Evolutionary conservation across 2,113 vertebrate genomes (phyloP), one percentile per base, ranked within the genome.

Genomic region (Tetrax tetrax): DNA sequence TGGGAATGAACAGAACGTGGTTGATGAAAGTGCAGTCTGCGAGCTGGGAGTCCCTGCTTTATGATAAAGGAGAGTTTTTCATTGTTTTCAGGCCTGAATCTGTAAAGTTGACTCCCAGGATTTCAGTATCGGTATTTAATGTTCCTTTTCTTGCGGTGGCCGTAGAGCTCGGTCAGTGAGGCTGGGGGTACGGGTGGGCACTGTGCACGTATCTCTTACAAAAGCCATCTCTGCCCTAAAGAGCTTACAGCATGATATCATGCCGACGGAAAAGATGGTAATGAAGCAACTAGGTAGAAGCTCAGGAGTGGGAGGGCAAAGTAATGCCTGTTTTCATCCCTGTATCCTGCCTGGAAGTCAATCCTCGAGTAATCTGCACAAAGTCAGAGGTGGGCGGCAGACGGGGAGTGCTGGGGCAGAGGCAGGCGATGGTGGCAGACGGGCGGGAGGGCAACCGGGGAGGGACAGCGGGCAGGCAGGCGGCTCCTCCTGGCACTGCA

Each of bases 241-340:
- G 47, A 65, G 56, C 45, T 87, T 50, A 48, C 27, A 3, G 38
- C 12, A 1, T 17, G 14, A 14, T 17, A n/a, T 47, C 68, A 16
- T 20, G 38, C 14, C 47, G 22, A 22, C 2, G 2, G 59, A 27
- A 48, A 48, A 76, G 18, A 43, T 28, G 66, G 69, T 63, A 54
- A 50, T 65, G 51, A 74, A 72, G 78, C 60, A 69, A 76, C 31
- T 25, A 70, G 72, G 74, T 83, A 56, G 57, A 45, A 83, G 45
- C 68, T 75, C 35, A n/a, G 72, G 45, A 80, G 63, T 5, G 25
- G 38, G 74, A 76, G 78, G 78, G 70, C 68, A 71, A 61, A 45
- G 78, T 31, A 31, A 41, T 57, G 75, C 63, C 63, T 85, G 10
- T 85, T 95, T 85, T 77, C 80, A 82, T 85, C 80, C 51, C n/a